phyloP scores from a whole-genome alignment of 2,113 vertebrate species.

The Protomyctophum bolini region DNA sequence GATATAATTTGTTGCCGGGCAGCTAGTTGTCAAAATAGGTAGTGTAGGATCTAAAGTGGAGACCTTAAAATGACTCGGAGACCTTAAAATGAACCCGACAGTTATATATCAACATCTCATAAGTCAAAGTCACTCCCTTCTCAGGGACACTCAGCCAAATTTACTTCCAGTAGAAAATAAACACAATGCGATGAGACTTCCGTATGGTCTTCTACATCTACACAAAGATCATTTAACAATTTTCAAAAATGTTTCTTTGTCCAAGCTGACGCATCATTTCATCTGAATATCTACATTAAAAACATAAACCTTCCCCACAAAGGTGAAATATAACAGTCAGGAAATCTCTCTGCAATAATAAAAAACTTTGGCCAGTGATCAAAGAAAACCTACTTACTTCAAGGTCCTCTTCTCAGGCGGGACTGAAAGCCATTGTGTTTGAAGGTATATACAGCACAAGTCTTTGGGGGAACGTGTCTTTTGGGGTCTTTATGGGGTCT shows the following conservation, averaged over 20 bases:
- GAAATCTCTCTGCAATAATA: neutral
- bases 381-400: slow-evolving; percentile 27
- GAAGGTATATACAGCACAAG: neutral
- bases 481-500: slow-evolving; percentile 8
- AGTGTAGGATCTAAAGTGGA: neutral
- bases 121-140: neutral
- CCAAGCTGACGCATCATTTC: too few species aligned
- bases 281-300: too few species aligned
- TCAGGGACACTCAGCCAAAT: neutral
- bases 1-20: neutral
- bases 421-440: slow-evolving; percentile 2
- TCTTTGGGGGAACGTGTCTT: neutral
- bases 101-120: neutral
- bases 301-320: neutral
- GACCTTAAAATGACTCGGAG: neutral
- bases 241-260: neutral
- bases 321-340: neutral
- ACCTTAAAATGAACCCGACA: neutral
- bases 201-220: too few species aligned
- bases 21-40: neutral
- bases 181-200: neutral
- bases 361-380: neutral
- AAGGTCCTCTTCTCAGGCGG: slow-evolving; percentile 21
- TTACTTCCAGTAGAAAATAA: neutral
- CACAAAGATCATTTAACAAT: neutral